A percentile compares a stretch with the other conserved stretches of the same genome.
Conservation (phyloP, 2,888 invertebrate genomes). For the Empis stercorea region DNA sequence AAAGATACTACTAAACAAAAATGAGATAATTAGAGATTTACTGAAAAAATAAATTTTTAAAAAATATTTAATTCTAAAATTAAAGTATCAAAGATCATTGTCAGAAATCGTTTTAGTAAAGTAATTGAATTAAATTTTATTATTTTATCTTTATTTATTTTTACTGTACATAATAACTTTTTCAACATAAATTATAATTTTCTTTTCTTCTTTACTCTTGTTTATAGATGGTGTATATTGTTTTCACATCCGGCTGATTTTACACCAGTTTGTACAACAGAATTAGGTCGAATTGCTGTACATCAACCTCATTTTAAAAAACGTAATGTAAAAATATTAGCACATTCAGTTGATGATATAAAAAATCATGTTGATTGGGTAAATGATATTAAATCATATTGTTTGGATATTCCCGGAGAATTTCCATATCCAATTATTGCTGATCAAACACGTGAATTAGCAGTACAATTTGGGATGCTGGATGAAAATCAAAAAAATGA, state of each 20-base stretch:
- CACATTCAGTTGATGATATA: slow-evolving; percentile 65
- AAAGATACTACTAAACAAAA: too few species aligned
- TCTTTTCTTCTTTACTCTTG: too few species aligned
- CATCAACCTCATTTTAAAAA: slow-evolving; percentile 55
- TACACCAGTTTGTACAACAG: slow-evolving; percentile 84
- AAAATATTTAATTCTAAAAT: too few species aligned
- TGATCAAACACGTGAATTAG: slow-evolving; percentile 57
- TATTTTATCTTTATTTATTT: too few species aligned
- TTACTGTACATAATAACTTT: too few species aligned
- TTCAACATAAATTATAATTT: too few species aligned
- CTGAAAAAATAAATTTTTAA: too few species aligned
- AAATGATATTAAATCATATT: slow-evolving; percentile 58
- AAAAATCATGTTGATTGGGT: slow-evolving; percentile 66
- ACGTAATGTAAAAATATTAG: slow-evolving; percentile 60
- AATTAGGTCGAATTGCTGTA: slow-evolving; percentile 62
- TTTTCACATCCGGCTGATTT: slow-evolving; percentile 84
- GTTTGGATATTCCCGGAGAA: slow-evolving; percentile 52
- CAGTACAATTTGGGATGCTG: slow-evolving; percentile 63
- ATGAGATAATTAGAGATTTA: too few species aligned
- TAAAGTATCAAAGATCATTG: too few species aligned
- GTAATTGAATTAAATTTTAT: too few species aligned
- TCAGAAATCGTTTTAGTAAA: too few species aligned
- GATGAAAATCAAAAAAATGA: slow-evolving; percentile 58
- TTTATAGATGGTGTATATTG: slow-evolving; percentile 77
- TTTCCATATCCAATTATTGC: slow-evolving; percentile 76